Evolutionary conservation across 92 coral and sea anemone genomes (phyloP).

Genomic region (Epizoanthus rinbou): DNA sequence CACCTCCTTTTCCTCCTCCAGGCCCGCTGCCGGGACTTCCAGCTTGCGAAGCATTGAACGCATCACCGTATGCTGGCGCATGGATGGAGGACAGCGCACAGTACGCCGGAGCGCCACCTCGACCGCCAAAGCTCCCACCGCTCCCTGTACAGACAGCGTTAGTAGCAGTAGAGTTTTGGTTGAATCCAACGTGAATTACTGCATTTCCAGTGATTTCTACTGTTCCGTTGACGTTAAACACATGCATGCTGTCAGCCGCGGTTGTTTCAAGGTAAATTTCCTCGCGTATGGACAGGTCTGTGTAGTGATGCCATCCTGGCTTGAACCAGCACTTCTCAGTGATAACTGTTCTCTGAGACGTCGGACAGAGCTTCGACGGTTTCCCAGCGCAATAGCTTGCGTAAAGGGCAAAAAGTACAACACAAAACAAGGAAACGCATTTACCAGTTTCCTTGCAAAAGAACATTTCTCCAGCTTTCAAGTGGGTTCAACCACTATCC

Average conservation of each 20-base stretch:
- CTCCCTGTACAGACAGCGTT: conserved; percentile 44
- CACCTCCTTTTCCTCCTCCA: conserved; percentile 75
- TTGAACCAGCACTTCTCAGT: conserved; percentile 60
- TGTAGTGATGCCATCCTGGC: conserved; percentile 64
- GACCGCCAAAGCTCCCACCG: conserved; percentile 88
- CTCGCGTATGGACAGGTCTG: conserved; percentile 43
- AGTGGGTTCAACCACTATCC: too few species aligned
- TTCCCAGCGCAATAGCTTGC: too few species aligned
- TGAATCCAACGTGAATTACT: conserved; percentile 58
- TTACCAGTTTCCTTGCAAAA: too few species aligned
- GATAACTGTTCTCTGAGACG: conserved; percentile 3
- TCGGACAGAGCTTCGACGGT: too few species aligned
- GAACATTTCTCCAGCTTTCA: too few species aligned
- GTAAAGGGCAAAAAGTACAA: too few species aligned
- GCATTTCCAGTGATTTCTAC: conserved; percentile 54
- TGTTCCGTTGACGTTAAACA: conserved; percentile 66
- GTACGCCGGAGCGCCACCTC: conserved; percentile 71
- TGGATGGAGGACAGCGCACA: conserved; percentile 57
- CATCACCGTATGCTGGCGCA: conserved; percentile 68
- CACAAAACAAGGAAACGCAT: too few species aligned
- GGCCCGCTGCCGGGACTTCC: conserved; percentile 78
- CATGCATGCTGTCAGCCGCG: conserved; percentile 49
- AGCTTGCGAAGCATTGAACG: conserved; percentile 57
- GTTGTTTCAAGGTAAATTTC: conserved; percentile 74
- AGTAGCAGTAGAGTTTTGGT: conserved; percentile 40